A percentile compares a stretch with the other conserved stretches of the same genome.
Conservation (phyloP, 53 echinoderm and acorn worm genomes). For the Patiria pectinifera region DNA sequence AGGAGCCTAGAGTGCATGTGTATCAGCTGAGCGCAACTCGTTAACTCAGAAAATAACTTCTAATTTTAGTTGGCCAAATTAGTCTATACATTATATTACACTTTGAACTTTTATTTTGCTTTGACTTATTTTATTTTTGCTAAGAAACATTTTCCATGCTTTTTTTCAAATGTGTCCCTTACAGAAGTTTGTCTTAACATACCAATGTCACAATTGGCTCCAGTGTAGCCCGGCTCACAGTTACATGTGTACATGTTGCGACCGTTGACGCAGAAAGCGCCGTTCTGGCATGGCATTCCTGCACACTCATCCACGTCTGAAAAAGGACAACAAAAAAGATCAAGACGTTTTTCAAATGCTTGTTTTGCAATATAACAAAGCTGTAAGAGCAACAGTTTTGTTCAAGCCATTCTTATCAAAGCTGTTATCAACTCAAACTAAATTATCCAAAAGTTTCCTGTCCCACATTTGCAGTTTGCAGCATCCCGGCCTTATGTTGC, state of each 20-base stretch:
- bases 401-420: background rate
- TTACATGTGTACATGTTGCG: constrained; percentile 70
- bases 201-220: constrained; percentile 66
- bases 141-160: background rate
- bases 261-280: constrained; percentile 63
- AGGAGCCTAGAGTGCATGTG: too few species aligned
- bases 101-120: too few species aligned
- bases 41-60: too few species aligned
- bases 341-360: background rate
- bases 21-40: too few species aligned
- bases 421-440: background rate
- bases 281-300: constrained; percentile 81
- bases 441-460: too few species aligned
- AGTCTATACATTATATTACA: too few species aligned
- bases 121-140: background rate
- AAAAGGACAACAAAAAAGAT: background rate
- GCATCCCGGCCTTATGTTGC: too few species aligned
- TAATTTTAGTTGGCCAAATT: too few species aligned
- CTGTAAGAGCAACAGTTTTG: background rate
- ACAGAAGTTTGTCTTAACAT: background rate
- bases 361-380: background rate
- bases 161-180: background rate
- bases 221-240: constrained; percentile 72
- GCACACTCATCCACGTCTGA: constrained; percentile 84
- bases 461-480: too few species aligned